Conservation (phyloP, 1,140 invertebrate species). For the Drosophila saltans region DNA sequence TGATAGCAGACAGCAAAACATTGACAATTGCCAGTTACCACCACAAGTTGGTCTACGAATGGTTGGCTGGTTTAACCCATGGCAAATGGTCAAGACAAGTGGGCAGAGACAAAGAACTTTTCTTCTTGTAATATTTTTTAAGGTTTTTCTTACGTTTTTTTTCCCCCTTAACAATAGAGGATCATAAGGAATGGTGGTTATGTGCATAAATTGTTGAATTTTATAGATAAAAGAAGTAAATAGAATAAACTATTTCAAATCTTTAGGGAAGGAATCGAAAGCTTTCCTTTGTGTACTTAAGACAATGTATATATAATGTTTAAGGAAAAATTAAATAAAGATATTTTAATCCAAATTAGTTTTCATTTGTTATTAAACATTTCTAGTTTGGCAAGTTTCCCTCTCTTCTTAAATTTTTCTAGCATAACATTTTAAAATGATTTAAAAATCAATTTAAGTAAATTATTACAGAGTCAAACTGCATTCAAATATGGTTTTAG, state of each 20-base stretch:
- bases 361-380: too few relatives aligned
- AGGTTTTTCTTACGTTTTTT: neutral
- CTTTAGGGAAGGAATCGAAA: neutral
- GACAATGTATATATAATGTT: too few relatives aligned
- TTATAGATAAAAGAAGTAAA: neutral
- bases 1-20: slow-evolving; percentile 67
- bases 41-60: neutral
- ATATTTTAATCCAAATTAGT: too few relatives aligned
- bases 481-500: too few relatives aligned
- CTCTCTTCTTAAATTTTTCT: too few relatives aligned
- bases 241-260: neutral
- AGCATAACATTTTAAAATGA: too few relatives aligned
- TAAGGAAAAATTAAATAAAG: too few relatives aligned
- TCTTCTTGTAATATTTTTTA: slow-evolving; percentile 8
- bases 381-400: too few relatives aligned
- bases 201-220: slow-evolving; percentile 6
- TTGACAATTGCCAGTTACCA: slow-evolving; percentile 17
- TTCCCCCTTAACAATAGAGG: neutral
- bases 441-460: too few relatives aligned
- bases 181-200: neutral
- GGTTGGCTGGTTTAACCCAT: neutral
- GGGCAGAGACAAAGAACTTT: slow-evolving; percentile 36
- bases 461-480: too few relatives aligned
- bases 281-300: too few relatives aligned
- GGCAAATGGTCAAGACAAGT: slow-evolving; percentile 50